Base-by-base conservation (phyloP, 2,113 vertebrate genomes). In the Boleophthalmus pectinirostris region DNA sequence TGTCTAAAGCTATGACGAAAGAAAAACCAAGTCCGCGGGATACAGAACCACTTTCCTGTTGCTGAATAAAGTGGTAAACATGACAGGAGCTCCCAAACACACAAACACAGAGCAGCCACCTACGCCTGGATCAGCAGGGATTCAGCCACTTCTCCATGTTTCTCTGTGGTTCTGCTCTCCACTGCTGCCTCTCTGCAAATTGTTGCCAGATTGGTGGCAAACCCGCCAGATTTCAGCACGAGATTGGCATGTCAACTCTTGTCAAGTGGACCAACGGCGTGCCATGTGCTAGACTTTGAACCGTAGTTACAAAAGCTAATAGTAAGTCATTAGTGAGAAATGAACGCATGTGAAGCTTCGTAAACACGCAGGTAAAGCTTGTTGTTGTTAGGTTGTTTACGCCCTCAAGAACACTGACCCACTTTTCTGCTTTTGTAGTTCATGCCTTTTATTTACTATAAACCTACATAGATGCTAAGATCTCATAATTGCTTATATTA, bases 141-240 rank as follows among this genome's bases (percentile, higher is more conserved):
- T 77, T 81, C 67, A 68, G 73, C 20, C 43, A 33, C 54, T 33
- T 35, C 68, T 67, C 43, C 0, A 16, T 68, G 38, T 69, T 54
- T 72, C 71, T 67, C 21, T 72, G 51, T 70, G 66, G 67, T 46
- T 68, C 66, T 73, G 76, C 71, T 68, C 69, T 77, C 67, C 72
- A 72, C 77, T 73, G 73, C 51, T 25, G 82, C 72, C 82, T 76
- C 86, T 87, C 83, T 46, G 61, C 88, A 89, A 89, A 92, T 86
- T 85, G 87, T 72, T 82, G 89, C 66, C 86, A 89, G 68, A 78
- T 78, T 84, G 75, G 83, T 87, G 87, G 88, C 87, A 85, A 81
- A 82, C 68, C 73, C 61, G 73, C 58, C 35, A 69, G 77, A 75
- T 64, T 79, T 80, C 70, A 56, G 54, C 61, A 8, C 25, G 77